Evolutionary conservation across 1,140 invertebrate genomes (phyloP).

Genomic region (Hyphantria cunea): DNA sequence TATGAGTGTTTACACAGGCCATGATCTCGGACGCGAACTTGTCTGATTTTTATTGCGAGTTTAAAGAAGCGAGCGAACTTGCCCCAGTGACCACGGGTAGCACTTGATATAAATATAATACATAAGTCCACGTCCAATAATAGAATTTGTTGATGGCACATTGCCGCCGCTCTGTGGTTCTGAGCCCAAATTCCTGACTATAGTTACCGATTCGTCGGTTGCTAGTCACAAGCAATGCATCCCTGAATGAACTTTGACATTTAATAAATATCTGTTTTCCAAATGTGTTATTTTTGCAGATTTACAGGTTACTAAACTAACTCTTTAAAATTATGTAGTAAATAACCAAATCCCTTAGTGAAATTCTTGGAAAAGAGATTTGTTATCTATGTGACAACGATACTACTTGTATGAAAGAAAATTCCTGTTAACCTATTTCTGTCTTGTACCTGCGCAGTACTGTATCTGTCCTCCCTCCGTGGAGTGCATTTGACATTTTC

Average conservation of each 20-base stretch:
- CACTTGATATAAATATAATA: conserved; percentile 73
- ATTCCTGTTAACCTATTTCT: conserved; percentile 66
- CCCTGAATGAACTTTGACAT: conserved; percentile 27
- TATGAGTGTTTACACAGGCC: conserved; percentile 50
- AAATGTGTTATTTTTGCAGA: not conserved
- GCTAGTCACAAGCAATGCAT: conserved; percentile 15
- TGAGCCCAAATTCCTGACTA: conserved; percentile 29
- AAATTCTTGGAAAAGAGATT: no score
- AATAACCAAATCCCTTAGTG: no score
- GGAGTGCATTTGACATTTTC: conserved; percentile 76
- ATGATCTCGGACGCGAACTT: conserved; percentile 73
- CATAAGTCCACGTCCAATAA: conserved; percentile 57
- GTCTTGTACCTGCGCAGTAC: conserved; percentile 31
- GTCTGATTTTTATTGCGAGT: conserved; percentile 75
- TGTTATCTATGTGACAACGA: no score
- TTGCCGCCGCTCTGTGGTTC: conserved; percentile 38
- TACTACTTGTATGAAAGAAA: not conserved
- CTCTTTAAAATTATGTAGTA: no score
- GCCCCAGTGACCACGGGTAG: conserved; percentile 69
- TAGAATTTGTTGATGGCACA: conserved; percentile 52
- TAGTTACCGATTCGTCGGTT: conserved; percentile 17
- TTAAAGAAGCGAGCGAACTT: conserved; percentile 76
- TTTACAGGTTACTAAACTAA: conserved; percentile 1
- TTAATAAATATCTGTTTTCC: conserved; percentile 11
- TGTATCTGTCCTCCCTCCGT: conserved; percentile 46